Conservation (phyloP, 2,888 invertebrate species). For the Hartigia nigra region DNA sequence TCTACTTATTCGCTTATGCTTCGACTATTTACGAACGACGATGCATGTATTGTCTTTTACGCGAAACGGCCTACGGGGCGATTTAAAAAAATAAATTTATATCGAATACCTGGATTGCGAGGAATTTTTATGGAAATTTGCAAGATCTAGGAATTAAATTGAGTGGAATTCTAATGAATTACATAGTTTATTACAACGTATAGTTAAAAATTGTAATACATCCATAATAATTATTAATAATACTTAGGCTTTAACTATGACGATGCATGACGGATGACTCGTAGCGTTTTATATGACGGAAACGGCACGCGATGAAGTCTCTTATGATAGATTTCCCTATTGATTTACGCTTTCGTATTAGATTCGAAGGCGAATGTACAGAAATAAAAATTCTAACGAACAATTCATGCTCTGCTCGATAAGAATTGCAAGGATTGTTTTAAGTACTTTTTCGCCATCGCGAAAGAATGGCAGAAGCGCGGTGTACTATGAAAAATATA, state of each 20-base stretch:
- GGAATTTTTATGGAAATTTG: neutral
- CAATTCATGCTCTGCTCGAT: neutral
- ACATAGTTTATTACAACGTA: slow-evolving; percentile 2
- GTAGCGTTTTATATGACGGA: neutral
- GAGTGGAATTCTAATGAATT: neutral
- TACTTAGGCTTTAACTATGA: slow-evolving; percentile 26
- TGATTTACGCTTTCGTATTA: neutral
- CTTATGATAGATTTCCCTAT: neutral
- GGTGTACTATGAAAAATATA: neutral
- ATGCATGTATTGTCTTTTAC: neutral
- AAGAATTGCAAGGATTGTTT: neutral
- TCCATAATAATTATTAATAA: slow-evolving; percentile 33
- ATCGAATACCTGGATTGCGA: too few relatives aligned
- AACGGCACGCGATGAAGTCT: neutral
- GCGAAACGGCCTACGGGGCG: neutral
- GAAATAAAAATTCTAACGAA: neutral
- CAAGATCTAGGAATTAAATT: neutral
- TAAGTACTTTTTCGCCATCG: neutral
- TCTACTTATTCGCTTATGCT: neutral
- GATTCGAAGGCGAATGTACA: neutral
- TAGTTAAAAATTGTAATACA: slow-evolving; percentile 44
- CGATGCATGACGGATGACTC: neutral
- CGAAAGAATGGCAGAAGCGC: neutral
- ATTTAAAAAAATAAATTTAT: neutral
- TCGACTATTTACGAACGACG: neutral